Percentiles rank a stretch among this genome's conserved stretches.
These are phyloP conservation scores for Paragorgia papillata DNA, from an alignment of 92 coral and sea anemone genomes.

Conservation along the genomic window DNA sequence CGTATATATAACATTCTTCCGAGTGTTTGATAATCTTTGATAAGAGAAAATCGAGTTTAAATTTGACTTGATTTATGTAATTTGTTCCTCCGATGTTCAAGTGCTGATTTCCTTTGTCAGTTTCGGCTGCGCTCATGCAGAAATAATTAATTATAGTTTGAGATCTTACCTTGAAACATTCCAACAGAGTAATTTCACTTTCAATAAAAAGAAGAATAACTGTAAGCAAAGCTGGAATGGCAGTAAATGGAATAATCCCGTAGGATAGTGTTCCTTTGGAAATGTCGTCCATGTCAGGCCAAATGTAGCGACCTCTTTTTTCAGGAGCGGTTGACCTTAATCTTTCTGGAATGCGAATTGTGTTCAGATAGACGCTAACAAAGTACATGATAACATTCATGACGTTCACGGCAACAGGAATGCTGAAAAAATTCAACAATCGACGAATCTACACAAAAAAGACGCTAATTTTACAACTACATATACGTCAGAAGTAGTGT, in stretches of 20 bases:
- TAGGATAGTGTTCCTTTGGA: conserved; percentile 21
- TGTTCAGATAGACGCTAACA: conserved; percentile 22
- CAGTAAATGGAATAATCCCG: conserved; percentile 22
- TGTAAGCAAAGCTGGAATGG: conserved; percentile 32
- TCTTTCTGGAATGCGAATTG: conserved; percentile 37
- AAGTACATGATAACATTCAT: conserved; percentile 28
- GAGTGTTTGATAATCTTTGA: too few relatives aligned
- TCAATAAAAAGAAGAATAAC: conserved; percentile 37
- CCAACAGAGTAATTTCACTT: conserved; percentile 32
- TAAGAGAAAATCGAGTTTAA: too few relatives aligned
- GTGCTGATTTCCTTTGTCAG: too few relatives aligned
- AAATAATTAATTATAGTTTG: too few relatives aligned
- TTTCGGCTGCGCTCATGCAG: too few relatives aligned
- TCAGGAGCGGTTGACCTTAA: conserved; percentile 22
- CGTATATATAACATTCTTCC: too few relatives aligned
- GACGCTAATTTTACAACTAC: too few relatives aligned
- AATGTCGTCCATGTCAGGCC: conserved; percentile 5
- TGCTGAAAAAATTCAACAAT: conserved; percentile 41
- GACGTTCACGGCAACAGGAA: conserved; percentile 34
- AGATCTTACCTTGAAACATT: conserved; percentile 34
- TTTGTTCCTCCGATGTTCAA: too few relatives aligned
- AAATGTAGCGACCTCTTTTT: conserved; percentile 23
- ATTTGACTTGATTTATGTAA: too few relatives aligned
- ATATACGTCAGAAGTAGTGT: too few relatives aligned
- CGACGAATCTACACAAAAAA: conserved; percentile 26